Conservation (phyloP, 2,113 vertebrate genomes). For the Alethe castanea region DNA sequence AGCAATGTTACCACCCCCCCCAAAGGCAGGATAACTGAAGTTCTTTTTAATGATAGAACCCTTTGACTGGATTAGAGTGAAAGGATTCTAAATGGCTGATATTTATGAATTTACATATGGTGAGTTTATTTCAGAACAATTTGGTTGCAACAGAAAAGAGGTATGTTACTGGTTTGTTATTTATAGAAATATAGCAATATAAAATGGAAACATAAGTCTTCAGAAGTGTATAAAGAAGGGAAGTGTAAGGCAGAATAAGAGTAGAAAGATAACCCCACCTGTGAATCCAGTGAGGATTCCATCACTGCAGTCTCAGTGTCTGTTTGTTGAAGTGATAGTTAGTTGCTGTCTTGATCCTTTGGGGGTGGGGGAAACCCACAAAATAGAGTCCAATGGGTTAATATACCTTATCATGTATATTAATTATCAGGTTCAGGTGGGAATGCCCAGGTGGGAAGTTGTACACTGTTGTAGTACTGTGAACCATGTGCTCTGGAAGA, state of each 20-base stretch:
- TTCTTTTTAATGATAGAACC: background rate
- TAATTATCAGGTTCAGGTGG: background rate
- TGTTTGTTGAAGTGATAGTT: background rate
- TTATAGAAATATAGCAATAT: background rate
- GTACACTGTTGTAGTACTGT: background rate
- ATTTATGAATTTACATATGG: too few relatives aligned
- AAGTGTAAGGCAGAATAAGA: background rate
- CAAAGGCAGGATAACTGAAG: background rate
- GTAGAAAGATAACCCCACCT: background rate
- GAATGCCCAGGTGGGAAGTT: background rate
- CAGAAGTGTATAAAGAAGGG: background rate
- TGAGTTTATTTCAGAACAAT: rapidly evolving
- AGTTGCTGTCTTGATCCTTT: background rate
- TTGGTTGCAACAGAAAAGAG: background rate
- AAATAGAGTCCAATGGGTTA: background rate
- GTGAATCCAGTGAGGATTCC: background rate
- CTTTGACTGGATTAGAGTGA: background rate
- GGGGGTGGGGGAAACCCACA: background rate
- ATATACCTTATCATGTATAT: background rate
- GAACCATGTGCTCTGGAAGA: background rate
- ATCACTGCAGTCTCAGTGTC: background rate
- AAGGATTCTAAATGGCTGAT: background rate
- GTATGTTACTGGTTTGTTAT: background rate
- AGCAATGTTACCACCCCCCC: rapidly evolving
- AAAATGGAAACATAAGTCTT: background rate